A percentile compares a stretch with the other conserved stretches of the same genome.
Evolutionary conservation across 2,888 invertebrate genomes (phyloP).

Genomic region (Gastracanthus pulcherrimus): DNA sequence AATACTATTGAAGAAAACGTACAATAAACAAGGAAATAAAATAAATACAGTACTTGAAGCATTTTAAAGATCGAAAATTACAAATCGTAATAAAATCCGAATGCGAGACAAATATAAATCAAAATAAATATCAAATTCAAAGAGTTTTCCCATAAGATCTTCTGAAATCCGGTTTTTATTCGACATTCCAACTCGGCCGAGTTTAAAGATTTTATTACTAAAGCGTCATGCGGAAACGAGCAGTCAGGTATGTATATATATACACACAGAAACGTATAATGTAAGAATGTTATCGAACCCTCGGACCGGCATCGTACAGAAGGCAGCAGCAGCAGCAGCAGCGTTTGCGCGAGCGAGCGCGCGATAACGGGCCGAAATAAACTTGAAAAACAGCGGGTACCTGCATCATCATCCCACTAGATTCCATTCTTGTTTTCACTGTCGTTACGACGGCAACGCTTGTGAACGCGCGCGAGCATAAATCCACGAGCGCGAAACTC

Average conservation of each 20-base stretch:
- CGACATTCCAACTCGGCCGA: constrained; percentile 13
- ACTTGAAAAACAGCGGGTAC: constrained; percentile 56
- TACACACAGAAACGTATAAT: not conserved
- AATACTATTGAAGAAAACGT: not conserved
- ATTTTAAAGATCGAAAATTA: not conserved
- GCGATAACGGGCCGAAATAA: constrained; percentile 49
- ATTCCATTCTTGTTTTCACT: constrained; percentile 58
- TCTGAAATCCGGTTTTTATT: not conserved
- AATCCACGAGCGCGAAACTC: too few species aligned
- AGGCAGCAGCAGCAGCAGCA: too few species aligned
- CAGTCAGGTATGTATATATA: too few species aligned
- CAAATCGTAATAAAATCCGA: not conserved
- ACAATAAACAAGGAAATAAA: not conserved
- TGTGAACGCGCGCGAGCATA: not conserved
- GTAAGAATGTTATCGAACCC: constrained; percentile 14
- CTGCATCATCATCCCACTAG: constrained; percentile 50
- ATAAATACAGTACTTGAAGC: not conserved
- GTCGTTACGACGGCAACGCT: constrained; percentile 39
- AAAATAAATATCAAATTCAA: not conserved
- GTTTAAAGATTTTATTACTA: constrained; percentile 18
- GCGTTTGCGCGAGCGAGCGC: too few species aligned
- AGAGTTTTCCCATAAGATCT: not conserved
- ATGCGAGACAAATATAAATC: not conserved
- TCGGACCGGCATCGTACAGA: not conserved
- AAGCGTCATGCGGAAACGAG: constrained; percentile 28